A percentile compares a stretch with the other conserved stretches of the same genome.
phyloP scores from a whole-genome alignment of 2,888 invertebrate genomes.

The Eucera pruinosa region DNA sequence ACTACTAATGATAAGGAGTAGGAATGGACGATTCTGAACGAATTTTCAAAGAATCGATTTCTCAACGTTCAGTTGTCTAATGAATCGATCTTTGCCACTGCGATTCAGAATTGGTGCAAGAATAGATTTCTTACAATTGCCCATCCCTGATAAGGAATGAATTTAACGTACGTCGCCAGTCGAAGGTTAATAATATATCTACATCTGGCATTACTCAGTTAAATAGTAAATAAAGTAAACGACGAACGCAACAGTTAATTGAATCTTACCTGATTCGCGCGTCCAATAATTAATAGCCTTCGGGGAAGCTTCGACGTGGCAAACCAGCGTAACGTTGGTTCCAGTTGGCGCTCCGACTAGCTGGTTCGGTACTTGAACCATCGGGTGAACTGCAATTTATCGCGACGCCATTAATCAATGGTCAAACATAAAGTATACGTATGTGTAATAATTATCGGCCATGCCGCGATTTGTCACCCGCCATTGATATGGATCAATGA shows the following conservation, averaged over 20 bases:
- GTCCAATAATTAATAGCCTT: constrained; percentile 98
- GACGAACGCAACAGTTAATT: constrained; percentile 39
- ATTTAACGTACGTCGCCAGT: too few relatives aligned
- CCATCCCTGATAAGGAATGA: too few relatives aligned
- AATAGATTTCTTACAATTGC: too few relatives aligned
- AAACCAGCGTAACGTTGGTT: constrained; percentile 93
- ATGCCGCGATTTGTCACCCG: constrained; percentile 40
- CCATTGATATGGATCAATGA: constrained; percentile 29
- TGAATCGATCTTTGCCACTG: too few relatives aligned
- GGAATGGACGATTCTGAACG: too few relatives aligned
- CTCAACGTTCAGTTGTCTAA: too few relatives aligned
- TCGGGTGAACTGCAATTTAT: constrained; percentile 91
- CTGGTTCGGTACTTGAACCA: constrained; percentile 97
- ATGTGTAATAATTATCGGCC: constrained; percentile 55
- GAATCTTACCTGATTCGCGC: constrained; percentile 90
- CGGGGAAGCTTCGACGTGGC: constrained; percentile 95
- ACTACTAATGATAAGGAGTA: too few relatives aligned
- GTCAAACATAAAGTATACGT: constrained; percentile 45
- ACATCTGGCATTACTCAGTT: neutral
- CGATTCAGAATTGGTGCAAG: too few relatives aligned
- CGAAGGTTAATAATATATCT: too few relatives aligned
- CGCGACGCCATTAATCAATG: constrained; percentile 67
- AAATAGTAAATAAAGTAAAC: constrained; percentile 7
- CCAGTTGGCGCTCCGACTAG: constrained; percentile 94
- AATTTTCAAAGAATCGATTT: too few relatives aligned